These are phyloP conservation scores for Beroe forskalii DNA, from an alignment of 37 sponge, comb jelly and placozoan species.

Conservation along the genomic window DNA sequence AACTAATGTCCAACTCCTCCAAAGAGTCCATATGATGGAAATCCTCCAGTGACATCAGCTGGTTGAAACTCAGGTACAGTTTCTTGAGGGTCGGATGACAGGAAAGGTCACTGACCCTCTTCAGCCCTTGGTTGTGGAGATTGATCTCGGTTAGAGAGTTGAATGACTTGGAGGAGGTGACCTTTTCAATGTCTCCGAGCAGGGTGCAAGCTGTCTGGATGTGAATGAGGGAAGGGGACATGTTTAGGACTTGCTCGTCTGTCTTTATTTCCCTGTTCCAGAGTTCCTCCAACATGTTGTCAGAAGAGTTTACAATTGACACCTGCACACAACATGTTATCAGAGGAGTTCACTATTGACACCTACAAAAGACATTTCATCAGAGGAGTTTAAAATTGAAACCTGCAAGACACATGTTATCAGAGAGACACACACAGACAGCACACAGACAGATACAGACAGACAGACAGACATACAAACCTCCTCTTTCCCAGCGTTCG, in stretches of 20 bases:
- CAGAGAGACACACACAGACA: too few relatives aligned
- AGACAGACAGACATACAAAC: too few relatives aligned
- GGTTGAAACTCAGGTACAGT: conserved; percentile 72
- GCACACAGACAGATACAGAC: too few relatives aligned
- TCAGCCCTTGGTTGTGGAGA: conserved; percentile 67
- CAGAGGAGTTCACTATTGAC: too few relatives aligned
- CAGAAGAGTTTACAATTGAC: background rate
- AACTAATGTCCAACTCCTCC: conserved; percentile 75
- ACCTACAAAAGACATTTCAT: too few relatives aligned
- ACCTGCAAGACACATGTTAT: too few relatives aligned
- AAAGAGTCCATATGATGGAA: conserved; percentile 73
- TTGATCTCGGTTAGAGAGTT: conserved; percentile 11
- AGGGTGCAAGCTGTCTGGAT: background rate
- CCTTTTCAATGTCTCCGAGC: conserved; percentile 31
- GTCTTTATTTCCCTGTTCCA: conserved; percentile 16
- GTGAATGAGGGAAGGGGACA: conserved; percentile 5
- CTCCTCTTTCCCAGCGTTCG: too few relatives aligned
- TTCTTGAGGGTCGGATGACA: conserved; percentile 63
- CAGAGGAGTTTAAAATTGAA: too few relatives aligned
- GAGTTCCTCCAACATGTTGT: conserved; percentile 27
- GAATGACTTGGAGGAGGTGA: conserved; percentile 26
- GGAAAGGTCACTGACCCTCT: conserved; percentile 65
- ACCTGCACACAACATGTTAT: background rate
- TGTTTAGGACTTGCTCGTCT: conserved; percentile 42
- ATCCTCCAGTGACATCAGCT: conserved; percentile 70